phyloP scores from a whole-genome alignment of 2,888 invertebrate species.

The Andrena praecox region DNA sequence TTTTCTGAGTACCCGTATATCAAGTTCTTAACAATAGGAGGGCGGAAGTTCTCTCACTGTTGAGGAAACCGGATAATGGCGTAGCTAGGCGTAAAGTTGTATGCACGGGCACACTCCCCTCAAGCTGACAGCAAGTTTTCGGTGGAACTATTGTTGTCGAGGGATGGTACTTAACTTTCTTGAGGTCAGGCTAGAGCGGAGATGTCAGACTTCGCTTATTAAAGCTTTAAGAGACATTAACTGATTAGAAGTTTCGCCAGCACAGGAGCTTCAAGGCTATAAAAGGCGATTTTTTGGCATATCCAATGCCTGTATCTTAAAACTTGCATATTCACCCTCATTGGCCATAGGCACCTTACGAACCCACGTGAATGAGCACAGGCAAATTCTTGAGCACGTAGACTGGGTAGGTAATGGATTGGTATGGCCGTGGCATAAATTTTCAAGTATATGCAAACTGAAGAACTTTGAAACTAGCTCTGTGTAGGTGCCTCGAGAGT shows the following conservation, averaged over 20 bases:
- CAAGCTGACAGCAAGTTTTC: constrained; percentile 10
- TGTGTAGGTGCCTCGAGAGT: background rate
- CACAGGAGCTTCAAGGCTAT: background rate
- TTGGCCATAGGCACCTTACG: background rate
- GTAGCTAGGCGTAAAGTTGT: constrained; percentile 13
- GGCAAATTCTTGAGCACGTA: background rate
- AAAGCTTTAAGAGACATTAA: background rate
- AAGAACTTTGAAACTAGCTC: background rate
- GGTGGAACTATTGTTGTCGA: background rate
- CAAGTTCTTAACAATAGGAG: constrained; percentile 40
- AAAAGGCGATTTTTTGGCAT: background rate
- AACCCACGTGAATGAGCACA: background rate
- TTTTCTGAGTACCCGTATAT: constrained; percentile 17
- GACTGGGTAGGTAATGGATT: background rate
- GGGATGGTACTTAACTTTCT: background rate
- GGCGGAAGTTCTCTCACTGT: constrained; percentile 1
- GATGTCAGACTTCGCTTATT: background rate
- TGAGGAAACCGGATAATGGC: constrained; percentile 23
- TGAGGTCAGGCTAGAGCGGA: background rate
- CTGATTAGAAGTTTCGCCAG: background rate
- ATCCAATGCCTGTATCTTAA: background rate
- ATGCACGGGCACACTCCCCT: constrained; percentile 12
- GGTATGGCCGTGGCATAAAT: background rate
- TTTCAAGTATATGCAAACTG: background rate
- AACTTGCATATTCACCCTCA: background rate